Evolutionary conservation across 1,140 invertebrate species (phyloP), one percentile per base, ranked within the genome.

Genomic region (Phymorhynchus buccinoides): DNA sequence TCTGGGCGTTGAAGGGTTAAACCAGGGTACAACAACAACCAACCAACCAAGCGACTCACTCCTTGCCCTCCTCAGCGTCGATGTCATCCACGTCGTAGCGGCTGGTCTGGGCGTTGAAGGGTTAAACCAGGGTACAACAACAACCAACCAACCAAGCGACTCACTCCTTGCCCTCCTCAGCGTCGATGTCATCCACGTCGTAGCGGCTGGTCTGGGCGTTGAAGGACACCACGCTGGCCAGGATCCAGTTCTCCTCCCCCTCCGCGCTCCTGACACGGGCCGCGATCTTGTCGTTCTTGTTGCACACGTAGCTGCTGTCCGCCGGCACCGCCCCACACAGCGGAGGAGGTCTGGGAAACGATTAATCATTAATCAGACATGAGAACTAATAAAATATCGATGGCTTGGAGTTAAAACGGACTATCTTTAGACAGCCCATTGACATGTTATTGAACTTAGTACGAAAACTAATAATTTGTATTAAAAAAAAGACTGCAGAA

Each of bases 21-120:
- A n/a, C n/a, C n/a, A n/a, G n/a, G n/a, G n/a, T n/a, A n/a, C n/a
- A n/a, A n/a, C n/a, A n/a, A n/a, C n/a, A n/a, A n/a, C n/a, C n/a
- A n/a, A n/a, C n/a, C n/a, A n/a, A n/a, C n/a, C n/a, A n/a, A n/a
- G n/a, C n/a, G n/a, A 90, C 92, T 92, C 86, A 95, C 90, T 98
- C 97, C 97, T 93, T 98, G 96, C 93, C 92, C 83, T 94, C 92
- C 82, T 99, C 98, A 90, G 99, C 97, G 90, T 99, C 97, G 88
- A 99, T 99, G 92, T 99, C 98, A 92, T 98, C 97, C 1, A 99
- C 97, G 93, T 99, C 97, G 94, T 99, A 99, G 94, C 98, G 98
- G 88, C 96, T 96, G 22, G 96, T 96, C 4, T 95, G 94, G 0
- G 95, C 93, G 90, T 97, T 96, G n/a, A n/a, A n/a, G n/a, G n/a